Base-by-base conservation (phyloP, 2,113 vertebrate species). In the Hemichromis elongatus region DNA sequence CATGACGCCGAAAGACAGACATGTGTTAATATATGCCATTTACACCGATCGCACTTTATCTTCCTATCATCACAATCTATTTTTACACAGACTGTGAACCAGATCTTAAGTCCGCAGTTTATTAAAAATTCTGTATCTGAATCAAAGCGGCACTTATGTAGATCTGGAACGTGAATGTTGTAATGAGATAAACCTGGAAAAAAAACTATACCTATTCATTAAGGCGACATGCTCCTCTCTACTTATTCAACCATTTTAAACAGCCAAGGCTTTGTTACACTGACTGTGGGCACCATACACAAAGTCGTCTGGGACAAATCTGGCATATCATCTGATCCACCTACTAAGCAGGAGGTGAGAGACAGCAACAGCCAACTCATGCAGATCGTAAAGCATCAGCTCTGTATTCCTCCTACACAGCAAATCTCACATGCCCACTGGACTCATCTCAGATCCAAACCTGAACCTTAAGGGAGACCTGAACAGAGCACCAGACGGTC, bases 351-450 rank as follows among this genome's bases (percentile, higher is more conserved):
- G 53, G 80, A 85, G 68, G 88, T 82, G 85, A 82, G 80, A 88
- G 77, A 90, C 79, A 45, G 35, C 61, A 66, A 57, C 56, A 70
- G 79, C 79, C 68, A 81, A 77, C 66, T 54, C 79, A 79, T 37
- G 77, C 40, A 73, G 78, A 79, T 77, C 77, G 45, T 55, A 77
- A 56, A 84, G 68, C 47, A 57, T 66, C 40, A 40, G 55, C 81
- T 89, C 63, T 73, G 54, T 81, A 11, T 40, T 45, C 77, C 55
- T 83, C 79, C 68, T 55, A 81, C 66, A 70, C 78, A 75, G 42
- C 56, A 61, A 81, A 86, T 83, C 82, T 90, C 80, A 61, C 53
- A 85, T 86, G 37, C 85, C 78, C 86, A 83, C 88, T 56, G 83
- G 82, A 80, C 83, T 84, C 79, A 53, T 57, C 78, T 55, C 59